Evolutionary conservation across 2,888 invertebrate species (phyloP).

Genomic region (Dioctria linearis): DNA sequence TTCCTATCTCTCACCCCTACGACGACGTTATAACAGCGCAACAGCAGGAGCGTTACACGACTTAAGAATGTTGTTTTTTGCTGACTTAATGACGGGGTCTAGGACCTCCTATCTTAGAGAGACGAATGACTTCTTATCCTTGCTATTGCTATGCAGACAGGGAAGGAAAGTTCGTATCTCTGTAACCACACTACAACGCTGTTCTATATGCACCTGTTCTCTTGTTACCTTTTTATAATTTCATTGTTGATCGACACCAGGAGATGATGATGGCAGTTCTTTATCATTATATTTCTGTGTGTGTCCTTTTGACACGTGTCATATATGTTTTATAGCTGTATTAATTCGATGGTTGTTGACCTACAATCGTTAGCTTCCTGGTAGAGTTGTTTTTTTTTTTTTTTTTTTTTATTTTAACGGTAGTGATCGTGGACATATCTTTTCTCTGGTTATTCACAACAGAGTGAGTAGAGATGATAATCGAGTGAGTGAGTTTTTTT

Average conservation of each 20-base stretch:
- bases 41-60: slow-evolving; percentile 29
- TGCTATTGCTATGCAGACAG: background rate
- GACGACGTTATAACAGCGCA: background rate
- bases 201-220: slow-evolving; percentile 15
- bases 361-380: background rate
- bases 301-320: slow-evolving; percentile 21
- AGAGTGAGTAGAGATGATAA: too few species aligned
- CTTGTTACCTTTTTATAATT: slow-evolving; percentile 1
- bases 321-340: slow-evolving; percentile 10
- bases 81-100: slow-evolving; percentile 1
- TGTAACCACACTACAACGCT: background rate
- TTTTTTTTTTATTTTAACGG: background rate
- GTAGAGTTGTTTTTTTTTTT: background rate
- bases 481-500: too few species aligned
- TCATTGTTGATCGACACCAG: slow-evolving; percentile 22
- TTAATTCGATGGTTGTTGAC: slow-evolving; percentile 24
- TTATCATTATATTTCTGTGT: background rate
- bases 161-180: background rate
- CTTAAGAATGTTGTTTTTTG: slow-evolving; percentile 6
- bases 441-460: too few species aligned
- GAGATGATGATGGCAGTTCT: slow-evolving; percentile 8
- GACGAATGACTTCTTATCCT: slow-evolving; percentile 16
- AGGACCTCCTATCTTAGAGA: slow-evolving; percentile 23
- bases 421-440: too few species aligned
- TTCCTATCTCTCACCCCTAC: background rate